These are phyloP conservation scores for Drosophila simulans DNA, from an alignment of 1,140 invertebrate genomes.

Conservation along the genomic window DNA sequence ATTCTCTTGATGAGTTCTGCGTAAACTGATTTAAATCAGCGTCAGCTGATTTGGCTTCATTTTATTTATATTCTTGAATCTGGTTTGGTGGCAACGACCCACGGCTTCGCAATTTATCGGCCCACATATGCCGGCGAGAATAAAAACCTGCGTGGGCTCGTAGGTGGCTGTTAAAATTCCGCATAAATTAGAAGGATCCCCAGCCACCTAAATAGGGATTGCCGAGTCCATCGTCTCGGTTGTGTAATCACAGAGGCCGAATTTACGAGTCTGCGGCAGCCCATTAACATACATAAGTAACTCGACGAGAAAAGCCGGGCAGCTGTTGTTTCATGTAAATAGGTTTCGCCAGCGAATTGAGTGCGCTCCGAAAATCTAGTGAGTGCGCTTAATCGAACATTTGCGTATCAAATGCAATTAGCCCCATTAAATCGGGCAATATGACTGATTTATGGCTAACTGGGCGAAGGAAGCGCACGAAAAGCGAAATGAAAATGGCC, in stretches of 20 bases:
- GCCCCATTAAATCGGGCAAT: conserved; percentile 73
- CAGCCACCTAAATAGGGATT: not conserved
- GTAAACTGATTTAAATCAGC: conserved; percentile 78
- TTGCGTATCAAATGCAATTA: conserved; percentile 78
- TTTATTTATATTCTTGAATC: conserved; percentile 64
- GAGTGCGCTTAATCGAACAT: conserved; percentile 65
- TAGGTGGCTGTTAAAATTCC: conserved; percentile 68
- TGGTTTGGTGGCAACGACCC: conserved; percentile 36
- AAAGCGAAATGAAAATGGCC: conserved; percentile 41
- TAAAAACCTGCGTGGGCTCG: conserved; percentile 55
- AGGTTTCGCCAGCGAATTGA: conserved; percentile 28
- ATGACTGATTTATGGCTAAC: conserved; percentile 70
- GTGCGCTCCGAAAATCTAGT: conserved; percentile 18
- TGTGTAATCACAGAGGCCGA: conserved; percentile 54
- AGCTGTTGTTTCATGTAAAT: conserved; percentile 54
- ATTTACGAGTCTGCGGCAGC: conserved; percentile 33
- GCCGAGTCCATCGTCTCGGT: conserved; percentile 33
- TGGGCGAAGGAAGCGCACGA: conserved; percentile 8
- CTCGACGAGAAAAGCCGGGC: conserved; percentile 23
- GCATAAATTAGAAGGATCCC: conserved; percentile 65
- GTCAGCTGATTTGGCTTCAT: conserved; percentile 57
- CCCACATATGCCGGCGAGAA: conserved; percentile 33
- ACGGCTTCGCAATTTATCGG: conserved; percentile 41
- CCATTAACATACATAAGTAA: conserved; percentile 58
- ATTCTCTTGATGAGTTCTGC: conserved; percentile 58